Base-by-base conservation (phyloP, 1,140 invertebrate genomes). In the Amphibalanus amphitrite region DNA sequence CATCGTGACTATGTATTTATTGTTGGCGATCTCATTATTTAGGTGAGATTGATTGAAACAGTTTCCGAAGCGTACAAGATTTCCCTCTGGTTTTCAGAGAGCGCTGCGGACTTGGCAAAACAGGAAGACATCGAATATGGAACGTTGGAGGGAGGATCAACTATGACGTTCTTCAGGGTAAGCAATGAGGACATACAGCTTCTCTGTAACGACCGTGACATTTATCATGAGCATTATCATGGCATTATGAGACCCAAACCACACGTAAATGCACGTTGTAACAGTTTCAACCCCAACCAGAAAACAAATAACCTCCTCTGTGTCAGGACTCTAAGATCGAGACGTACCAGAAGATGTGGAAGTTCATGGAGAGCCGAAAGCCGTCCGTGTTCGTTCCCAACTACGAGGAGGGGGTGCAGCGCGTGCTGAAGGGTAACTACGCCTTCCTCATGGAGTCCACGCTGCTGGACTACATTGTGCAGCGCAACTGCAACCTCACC, bases 391-490 rank as follows among this genome's bases (percentile, higher is more conserved):
- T 96, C 76, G 93, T 95, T 0, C 86, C 88, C 26, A 88, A 87
- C 0, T 95, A 96, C 78, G 91, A 93, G 76, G 89, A 95, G 77
- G 93, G 95, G 10, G 87, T 96, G 6, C 85, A 88, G 77, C 82
- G 89, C 69, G 76, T 97, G 0, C 79, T 94, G 68, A 85, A 88
- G 70, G 93, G 93, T 0, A 91, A 97, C 78, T 99, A 98, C 79
- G 97, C 97, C 0, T 98, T 97, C 79, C 85, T 99, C 28, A 98
- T 98, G 92, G 97, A 99, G 82, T 97, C 94, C 0, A 97, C 95
- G 0, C 97, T 97, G 87, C 82, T 99, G 69, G 97, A 99, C 80
- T 97, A 96, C 78, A 88, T 89, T 0, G 91, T 96, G 0, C 93
- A 98, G 82, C 83, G 95, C 70, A 92, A 98, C 78, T 99, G n/a